Conservation (phyloP, 2,888 invertebrate genomes). For the Seladonia tumulorum region DNA sequence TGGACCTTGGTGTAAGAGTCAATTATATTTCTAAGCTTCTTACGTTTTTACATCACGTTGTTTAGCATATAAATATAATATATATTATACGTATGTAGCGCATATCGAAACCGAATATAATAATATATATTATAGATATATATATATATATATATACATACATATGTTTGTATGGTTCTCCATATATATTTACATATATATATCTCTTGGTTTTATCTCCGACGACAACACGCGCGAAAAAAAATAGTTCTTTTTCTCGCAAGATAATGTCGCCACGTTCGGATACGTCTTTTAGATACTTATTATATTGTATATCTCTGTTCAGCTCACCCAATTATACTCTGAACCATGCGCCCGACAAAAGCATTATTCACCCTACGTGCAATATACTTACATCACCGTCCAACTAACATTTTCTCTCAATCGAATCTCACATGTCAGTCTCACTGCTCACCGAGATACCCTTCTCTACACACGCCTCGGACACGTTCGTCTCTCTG, state of each 20-base stretch:
- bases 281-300: constrained; percentile 24
- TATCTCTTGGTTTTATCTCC: constrained; percentile 16
- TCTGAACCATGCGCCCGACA: constrained; percentile 40
- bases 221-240: constrained; percentile 20
- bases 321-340: constrained; percentile 26
- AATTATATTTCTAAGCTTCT: constrained; percentile 83
- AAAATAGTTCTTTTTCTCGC: constrained; percentile 16
- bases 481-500: constrained; percentile 51
- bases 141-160: constrained; percentile 29
- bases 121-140: constrained; percentile 24
- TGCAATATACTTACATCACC: constrained; percentile 62
- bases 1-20: constrained; percentile 84
- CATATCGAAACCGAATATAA: constrained; percentile 15
- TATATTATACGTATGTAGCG: constrained; percentile 19
- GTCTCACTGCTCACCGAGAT: constrained; percentile 32
- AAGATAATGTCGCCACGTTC: constrained; percentile 12
- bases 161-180: not conserved
- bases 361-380: constrained; percentile 55
- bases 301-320: constrained; percentile 1
- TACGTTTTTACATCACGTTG: constrained; percentile 76
- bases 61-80: constrained; percentile 44
- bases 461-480: constrained; percentile 41
- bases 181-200: not conserved
- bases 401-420: constrained; percentile 47
- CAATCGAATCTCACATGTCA: constrained; percentile 29